Evolutionary conservation across 2,113 vertebrate species (phyloP).

Genomic region (Mustela nigripes): DNA sequence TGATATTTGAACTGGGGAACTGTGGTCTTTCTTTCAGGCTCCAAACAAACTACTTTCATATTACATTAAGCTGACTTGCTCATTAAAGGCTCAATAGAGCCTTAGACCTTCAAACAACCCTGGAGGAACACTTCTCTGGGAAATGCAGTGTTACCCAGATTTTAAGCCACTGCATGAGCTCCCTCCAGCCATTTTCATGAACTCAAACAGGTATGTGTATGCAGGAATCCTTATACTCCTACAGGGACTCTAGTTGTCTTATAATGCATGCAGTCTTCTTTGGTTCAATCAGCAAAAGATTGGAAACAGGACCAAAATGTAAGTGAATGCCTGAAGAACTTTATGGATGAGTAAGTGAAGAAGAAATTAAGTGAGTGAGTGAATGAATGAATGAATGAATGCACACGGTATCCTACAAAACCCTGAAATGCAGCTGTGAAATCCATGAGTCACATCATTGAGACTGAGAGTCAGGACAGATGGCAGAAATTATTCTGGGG

Average conservation of each 20-base stretch:
- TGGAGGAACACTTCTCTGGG: neutral
- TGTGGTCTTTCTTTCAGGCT: neutral
- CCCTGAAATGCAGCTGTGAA: neutral
- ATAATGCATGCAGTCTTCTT: neutral
- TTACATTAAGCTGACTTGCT: neutral
- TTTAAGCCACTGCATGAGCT: neutral
- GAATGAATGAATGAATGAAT: neutral
- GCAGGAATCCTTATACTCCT: neutral
- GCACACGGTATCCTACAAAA: neutral
- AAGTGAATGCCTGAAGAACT: neutral
- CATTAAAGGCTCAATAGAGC: neutral
- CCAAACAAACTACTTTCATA: fast-evolving
- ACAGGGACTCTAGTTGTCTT: neutral
- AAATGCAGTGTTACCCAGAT: neutral
- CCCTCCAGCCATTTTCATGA: neutral
- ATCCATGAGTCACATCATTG: neutral
- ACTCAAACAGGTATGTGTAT: neutral
- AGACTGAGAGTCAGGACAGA: neutral
- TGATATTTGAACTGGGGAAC: neutral
- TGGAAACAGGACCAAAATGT: neutral
- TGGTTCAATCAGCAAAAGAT: neutral
- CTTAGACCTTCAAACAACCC: neutral
- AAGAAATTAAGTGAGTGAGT: neutral
- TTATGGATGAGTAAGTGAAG: neutral
- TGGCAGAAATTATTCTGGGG: neutral